A percentile compares a stretch with the other conserved stretches of the same genome.
Evolutionary conservation across 2,113 vertebrate genomes (phyloP).

Genomic region (Oryctolagus cuniculus): mOryCun1.1 NC_091432.1:91818001-91818500

Average conservation of each 20-base stretch:
- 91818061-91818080: background rate
- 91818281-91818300: background rate
- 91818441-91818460: background rate
- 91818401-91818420: background rate
- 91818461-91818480: background rate
- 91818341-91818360: no score
- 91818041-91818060: background rate
- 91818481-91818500: background rate
- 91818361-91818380: background rate
- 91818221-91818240: background rate
- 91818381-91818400: background rate
- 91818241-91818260: background rate
- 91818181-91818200: background rate
- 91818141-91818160: background rate
- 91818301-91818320: background rate
- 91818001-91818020: background rate
- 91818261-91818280: background rate
- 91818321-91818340: background rate
- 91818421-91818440: background rate
- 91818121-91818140: constrained; percentile 25
- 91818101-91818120: background rate
- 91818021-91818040: background rate
- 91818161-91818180: background rate
- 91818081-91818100: background rate
- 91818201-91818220: background rate